phyloP scores from a whole-genome alignment of 1,140 invertebrate species.

The Himalopsyche phryganea region DNA sequence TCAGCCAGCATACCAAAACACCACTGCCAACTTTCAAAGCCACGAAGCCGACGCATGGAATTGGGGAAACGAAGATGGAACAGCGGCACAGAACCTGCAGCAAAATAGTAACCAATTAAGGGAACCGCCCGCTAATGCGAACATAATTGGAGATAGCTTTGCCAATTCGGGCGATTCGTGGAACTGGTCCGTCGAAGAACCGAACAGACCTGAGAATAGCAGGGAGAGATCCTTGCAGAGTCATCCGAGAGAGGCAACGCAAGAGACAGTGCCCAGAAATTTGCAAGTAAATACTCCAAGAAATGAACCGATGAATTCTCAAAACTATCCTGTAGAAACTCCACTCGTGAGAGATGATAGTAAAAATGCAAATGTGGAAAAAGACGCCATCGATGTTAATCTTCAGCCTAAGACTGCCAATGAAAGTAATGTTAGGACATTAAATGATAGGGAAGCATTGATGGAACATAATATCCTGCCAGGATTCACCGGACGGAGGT shows the following conservation, averaged over 20 bases:
- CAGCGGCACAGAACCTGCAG: slow-evolving; percentile 40
- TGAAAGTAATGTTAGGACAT: slow-evolving; percentile 36
- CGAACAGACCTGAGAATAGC: slow-evolving; percentile 23
- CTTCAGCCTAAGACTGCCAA: neutral
- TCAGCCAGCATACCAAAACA: slow-evolving; percentile 40
- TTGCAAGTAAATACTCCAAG: neutral
- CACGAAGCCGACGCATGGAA: slow-evolving; percentile 47
- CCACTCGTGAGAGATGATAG: slow-evolving; percentile 4
- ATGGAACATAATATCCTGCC: slow-evolving; percentile 44
- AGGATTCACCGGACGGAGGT: slow-evolving; percentile 44
- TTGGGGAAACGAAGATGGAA: slow-evolving; percentile 50
- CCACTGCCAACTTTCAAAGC: slow-evolving; percentile 33
- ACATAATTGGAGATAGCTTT: slow-evolving; percentile 51
- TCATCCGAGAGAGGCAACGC: slow-evolving; percentile 10
- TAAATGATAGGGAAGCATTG: slow-evolving; percentile 44
- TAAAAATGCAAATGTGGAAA: slow-evolving; percentile 9
- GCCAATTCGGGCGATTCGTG: slow-evolving; percentile 41
- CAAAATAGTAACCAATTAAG: slow-evolving; percentile 33
- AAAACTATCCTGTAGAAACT: neutral
- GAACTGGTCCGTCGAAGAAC: slow-evolving; percentile 48
- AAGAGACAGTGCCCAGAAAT: neutral
- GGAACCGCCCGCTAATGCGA: slow-evolving; percentile 42
- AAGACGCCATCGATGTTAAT: neutral
- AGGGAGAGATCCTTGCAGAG: slow-evolving; percentile 10
- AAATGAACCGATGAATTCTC: neutral